Percentiles rank a stretch among this genome's conserved stretches.
These are phyloP conservation scores for Bilobella aurantiaca DNA, from an alignment of 1,140 invertebrate genomes.

Conservation along the genomic window DNA sequence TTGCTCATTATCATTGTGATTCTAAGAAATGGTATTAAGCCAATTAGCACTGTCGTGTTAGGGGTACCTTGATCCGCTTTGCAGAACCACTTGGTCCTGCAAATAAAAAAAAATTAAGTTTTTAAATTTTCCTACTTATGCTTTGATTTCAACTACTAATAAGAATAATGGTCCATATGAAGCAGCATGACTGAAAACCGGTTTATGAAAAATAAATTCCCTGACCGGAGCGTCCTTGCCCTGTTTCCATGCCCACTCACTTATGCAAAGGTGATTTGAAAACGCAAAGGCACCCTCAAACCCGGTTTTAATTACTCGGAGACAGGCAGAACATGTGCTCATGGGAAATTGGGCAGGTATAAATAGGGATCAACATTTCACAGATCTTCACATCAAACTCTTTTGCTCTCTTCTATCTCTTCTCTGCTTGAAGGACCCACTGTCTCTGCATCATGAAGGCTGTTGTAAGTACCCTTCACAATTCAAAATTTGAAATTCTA, in stretches of 20 bases:
- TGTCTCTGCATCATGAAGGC: constrained; percentile 13
- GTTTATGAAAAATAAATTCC: too few species aligned
- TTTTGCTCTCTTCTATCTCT: background rate
- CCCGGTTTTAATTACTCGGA: background rate
- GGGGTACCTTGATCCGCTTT: too few species aligned
- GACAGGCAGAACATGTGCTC: background rate
- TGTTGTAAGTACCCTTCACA: constrained; percentile 15
- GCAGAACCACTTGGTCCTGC: too few species aligned
- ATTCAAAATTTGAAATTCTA: background rate
- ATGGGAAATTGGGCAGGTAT: background rate
- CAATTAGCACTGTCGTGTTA: too few species aligned
- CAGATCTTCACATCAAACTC: background rate
- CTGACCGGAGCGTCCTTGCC: too few species aligned
- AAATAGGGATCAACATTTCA: background rate
- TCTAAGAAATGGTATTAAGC: too few species aligned
- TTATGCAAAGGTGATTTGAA: background rate
- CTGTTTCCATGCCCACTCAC: background rate
- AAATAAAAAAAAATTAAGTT: too few species aligned
- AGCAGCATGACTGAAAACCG: too few species aligned
- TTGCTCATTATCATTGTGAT: too few species aligned
- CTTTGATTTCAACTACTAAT: too few species aligned
- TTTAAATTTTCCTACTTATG: too few species aligned
- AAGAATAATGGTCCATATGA: too few species aligned
- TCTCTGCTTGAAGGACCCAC: background rate
- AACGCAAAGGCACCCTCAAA: constrained; percentile 2